Evolutionary conservation across 1,140 invertebrate species (phyloP).

Genomic region (Psilanteris sp.): DNA sequence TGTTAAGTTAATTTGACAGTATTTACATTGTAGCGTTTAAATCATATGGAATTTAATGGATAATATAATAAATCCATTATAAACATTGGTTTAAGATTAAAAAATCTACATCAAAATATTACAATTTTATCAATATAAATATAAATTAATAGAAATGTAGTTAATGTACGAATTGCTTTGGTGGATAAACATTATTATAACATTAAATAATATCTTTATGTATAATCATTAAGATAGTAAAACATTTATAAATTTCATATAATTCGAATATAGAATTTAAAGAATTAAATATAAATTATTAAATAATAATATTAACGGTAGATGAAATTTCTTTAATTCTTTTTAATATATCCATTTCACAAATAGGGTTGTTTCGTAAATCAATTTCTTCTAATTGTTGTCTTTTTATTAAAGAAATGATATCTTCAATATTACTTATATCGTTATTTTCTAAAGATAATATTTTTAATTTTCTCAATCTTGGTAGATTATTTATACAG

Average conservation of each 20-base stretch:
- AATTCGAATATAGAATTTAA: too few species aligned
- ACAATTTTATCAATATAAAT: too few species aligned
- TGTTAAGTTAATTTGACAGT: slow-evolving; percentile 7
- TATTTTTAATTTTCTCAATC: slow-evolving; percentile 66
- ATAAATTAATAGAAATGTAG: too few species aligned
- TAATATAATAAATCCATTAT: too few species aligned
- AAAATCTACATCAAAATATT: too few species aligned
- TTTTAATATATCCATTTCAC: slow-evolving; percentile 30
- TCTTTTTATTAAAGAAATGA: slow-evolving; percentile 67
- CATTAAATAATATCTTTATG: too few species aligned
- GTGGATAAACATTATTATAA: too few species aligned
- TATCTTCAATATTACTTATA: slow-evolving; percentile 66
- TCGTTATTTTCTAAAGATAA: slow-evolving; percentile 72
- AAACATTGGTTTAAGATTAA: background rate
- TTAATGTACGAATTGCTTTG: too few species aligned
- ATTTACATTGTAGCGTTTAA: slow-evolving; percentile 27
- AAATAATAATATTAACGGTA: slow-evolving; percentile 52
- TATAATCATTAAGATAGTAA: slow-evolving; percentile 11
- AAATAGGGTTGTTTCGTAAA: slow-evolving; percentile 72
- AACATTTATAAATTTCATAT: too few species aligned
- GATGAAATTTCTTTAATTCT: slow-evolving; percentile 35
- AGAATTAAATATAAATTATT: slow-evolving; percentile 32
- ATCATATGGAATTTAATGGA: too few species aligned
- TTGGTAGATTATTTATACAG: slow-evolving; percentile 70
- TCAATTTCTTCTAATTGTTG: slow-evolving; percentile 69